Evolutionary conservation across 2,797 vertebrate species (phyloP).

Genomic region (Sciurus carolinensis): DNA sequence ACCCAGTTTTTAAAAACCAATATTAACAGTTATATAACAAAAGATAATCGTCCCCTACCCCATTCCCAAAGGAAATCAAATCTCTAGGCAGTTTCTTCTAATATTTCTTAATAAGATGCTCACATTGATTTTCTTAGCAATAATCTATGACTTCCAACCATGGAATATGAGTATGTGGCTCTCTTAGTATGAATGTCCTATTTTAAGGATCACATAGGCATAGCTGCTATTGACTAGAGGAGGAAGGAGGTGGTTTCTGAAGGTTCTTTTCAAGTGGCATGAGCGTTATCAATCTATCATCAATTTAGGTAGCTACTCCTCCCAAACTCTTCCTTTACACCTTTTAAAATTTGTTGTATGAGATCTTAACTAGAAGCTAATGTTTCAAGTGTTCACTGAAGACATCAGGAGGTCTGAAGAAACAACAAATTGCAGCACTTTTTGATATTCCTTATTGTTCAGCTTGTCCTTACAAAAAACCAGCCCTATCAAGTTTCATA

Average conservation of each 20-base stretch:
- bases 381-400: background rate
- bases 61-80: background rate
- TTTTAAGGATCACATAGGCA: background rate
- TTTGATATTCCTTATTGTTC: background rate
- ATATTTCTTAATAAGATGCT: constrained; percentile 12
- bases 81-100: background rate
- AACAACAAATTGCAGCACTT: constrained; percentile 2
- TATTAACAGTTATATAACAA: background rate
- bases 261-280: background rate
- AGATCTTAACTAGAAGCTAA: constrained; percentile 5
- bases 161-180: background rate
- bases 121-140: background rate
- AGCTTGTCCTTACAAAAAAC: background rate
- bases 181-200: background rate
- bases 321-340: background rate
- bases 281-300: background rate
- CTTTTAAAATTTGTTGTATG: background rate
- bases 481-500: background rate
- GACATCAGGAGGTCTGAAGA: background rate
- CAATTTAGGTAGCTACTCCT: background rate
- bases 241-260: background rate
- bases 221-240: background rate
- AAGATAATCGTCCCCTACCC: background rate
- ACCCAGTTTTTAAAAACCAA: background rate
- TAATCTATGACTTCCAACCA: background rate